These are phyloP conservation scores for Cebidichthys violaceus DNA, from an alignment of 2,113 vertebrate genomes.

Conservation along the genomic window DNA sequence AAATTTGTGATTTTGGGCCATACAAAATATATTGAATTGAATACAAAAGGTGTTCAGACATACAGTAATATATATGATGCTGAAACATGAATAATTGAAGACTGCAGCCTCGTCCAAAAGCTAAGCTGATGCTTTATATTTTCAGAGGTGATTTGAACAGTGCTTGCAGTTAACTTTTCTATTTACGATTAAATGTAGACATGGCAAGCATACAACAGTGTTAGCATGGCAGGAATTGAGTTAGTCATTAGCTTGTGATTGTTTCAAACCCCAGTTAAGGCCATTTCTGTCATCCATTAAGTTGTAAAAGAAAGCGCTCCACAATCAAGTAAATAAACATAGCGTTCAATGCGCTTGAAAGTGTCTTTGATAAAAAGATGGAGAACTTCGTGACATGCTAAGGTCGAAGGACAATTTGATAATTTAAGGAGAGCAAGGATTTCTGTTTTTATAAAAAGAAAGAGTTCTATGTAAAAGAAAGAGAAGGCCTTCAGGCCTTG, in stretches of 20 bases:
- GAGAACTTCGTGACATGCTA: conserved; percentile 61
- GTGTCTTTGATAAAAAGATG: conserved; percentile 67
- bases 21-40: no score
- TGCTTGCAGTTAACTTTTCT: neutral
- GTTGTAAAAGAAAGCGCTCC: conserved; percentile 47
- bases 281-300: conserved; percentile 56
- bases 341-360: conserved; percentile 53
- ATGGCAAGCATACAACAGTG: neutral
- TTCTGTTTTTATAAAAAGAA: conserved; percentile 67
- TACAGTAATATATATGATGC: neutral
- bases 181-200: neutral
- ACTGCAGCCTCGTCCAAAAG: neutral
- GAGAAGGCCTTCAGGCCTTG: conserved; percentile 69
- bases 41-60: neutral
- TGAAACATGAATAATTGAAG: neutral
- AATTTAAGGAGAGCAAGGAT: conserved; percentile 73
- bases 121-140: neutral
- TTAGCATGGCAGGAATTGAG: neutral
- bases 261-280: conserved; percentile 45
- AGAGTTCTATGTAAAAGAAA: conserved; percentile 61
- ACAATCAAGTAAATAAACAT: conserved; percentile 60
- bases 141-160: neutral
- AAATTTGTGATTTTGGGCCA: no score
- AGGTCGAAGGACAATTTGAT: conserved; percentile 72
- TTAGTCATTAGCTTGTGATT: conserved; percentile 40